Conservation (phyloP, 2,113 vertebrate genomes). For the Cathartes aura region DNA sequence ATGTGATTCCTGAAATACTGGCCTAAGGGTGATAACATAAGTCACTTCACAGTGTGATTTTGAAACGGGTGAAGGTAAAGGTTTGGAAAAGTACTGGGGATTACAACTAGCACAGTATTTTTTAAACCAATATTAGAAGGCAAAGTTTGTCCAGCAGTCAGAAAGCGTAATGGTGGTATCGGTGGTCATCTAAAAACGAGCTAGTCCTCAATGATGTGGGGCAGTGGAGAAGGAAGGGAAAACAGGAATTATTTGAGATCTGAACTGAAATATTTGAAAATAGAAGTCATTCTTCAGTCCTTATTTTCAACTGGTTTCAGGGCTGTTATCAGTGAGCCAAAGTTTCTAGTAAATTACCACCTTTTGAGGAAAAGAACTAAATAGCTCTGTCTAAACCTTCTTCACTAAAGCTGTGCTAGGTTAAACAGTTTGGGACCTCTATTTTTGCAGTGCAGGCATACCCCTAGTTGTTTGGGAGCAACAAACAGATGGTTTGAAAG, state of each 20-base stretch:
- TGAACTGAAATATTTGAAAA: background rate
- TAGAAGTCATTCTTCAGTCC: background rate
- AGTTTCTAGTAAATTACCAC: background rate
- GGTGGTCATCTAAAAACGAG: background rate
- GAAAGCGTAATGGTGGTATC: background rate
- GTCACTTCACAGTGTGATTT: background rate
- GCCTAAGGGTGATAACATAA: background rate
- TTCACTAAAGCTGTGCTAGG: background rate
- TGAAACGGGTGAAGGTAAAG: background rate
- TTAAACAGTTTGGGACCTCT: background rate
- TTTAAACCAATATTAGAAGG: background rate
- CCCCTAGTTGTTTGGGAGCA: background rate
- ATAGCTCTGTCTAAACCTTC: background rate
- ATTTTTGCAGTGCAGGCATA: slow-evolving; percentile 27
- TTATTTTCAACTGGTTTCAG: background rate
- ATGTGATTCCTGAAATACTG: background rate
- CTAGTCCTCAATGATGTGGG: background rate
- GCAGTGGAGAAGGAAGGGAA: background rate
- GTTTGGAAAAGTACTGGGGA: background rate
- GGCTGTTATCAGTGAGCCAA: background rate
- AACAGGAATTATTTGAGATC: background rate
- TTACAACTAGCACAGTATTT: background rate
- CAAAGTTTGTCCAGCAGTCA: rapidly evolving
- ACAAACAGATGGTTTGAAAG: slow-evolving; percentile 39
- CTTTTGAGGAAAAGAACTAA: background rate